Base-by-base conservation (phyloP, 2,113 vertebrate genomes). In the Alectura lathami region DNA sequence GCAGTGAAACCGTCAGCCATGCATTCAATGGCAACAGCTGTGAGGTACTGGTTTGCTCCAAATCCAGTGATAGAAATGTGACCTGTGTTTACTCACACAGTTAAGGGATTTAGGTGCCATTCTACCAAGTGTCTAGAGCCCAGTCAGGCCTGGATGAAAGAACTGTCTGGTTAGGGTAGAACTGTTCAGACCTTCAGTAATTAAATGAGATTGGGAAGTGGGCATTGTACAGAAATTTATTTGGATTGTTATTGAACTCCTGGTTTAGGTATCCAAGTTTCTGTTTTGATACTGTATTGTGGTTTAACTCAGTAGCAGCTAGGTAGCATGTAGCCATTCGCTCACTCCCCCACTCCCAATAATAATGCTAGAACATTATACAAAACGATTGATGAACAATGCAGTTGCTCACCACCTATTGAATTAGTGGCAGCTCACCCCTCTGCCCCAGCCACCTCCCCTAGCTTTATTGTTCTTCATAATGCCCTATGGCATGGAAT, bases 91-190 rank as follows among this genome's bases (percentile, higher is more conserved):
- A 2, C 2, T 43, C 3, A 3, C 6, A 15, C 1, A 67, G n/a
- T 24, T 40, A 67, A 57, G 21, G 56, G 69, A 74, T 59, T 38
- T 29, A 24, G 0, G 0, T 38, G 11, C 2, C 0, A 34, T 27
- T 23, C 30, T 18, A 64, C 3, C 6, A 9, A 1, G 11, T 13
- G 38, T 30, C 36, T 66, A 57, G 8, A 66, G 4, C 24, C n/a
- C 30, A 36, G 7, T 26, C 27, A 51, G 18, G 3, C 36, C 11
- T 42, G 45, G 29, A 45, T 4, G 18, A 59, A 76, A 45, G 4
- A 73, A 40, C 10, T 40, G 6, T 53, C 17, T 83, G 6, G 0
- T 51, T 66, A 69, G 2, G 3, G 3, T 47, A 20, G 80, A 92
- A 48, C 8, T 75, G 9, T 30, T 40, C 32, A 62, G 21, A 53